A percentile compares a stretch with the other conserved stretches of the same genome.
Conservation (phyloP, 2,888 invertebrate genomes). For the Sthenelais limicola region DNA sequence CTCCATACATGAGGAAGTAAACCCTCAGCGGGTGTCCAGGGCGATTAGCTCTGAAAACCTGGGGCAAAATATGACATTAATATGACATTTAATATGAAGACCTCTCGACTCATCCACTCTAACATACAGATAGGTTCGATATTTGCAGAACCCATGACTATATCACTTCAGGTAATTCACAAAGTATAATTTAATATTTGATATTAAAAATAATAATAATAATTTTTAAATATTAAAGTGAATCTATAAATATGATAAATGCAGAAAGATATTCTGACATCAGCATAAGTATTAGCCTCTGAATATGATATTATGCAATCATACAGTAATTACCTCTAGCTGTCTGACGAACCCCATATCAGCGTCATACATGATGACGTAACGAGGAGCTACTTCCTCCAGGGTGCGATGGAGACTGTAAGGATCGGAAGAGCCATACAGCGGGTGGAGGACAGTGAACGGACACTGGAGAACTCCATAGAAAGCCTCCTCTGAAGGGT, state of each 20-base stretch:
- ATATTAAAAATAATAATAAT: too few species aligned
- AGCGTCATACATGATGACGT: slow-evolving; percentile 90
- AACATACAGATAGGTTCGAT: too few species aligned
- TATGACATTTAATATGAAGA: too few species aligned
- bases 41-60: slow-evolving; percentile 78
- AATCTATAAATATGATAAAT: too few species aligned
- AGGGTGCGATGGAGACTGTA: slow-evolving; percentile 83
- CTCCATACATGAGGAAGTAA: slow-evolving; percentile 91
- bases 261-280: too few species aligned
- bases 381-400: slow-evolving; percentile 80
- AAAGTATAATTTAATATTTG: too few species aligned
- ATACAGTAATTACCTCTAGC: slow-evolving; percentile 79
- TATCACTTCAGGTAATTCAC: too few species aligned
- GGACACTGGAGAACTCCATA: slow-evolving; percentile 62
- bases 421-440: slow-evolving; percentile 66
- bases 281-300: too few species aligned
- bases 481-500: neutral
- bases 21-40: slow-evolving; percentile 75
- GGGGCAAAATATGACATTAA: slow-evolving; percentile 39
- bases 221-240: too few species aligned
- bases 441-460: slow-evolving; percentile 69
- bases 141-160: too few species aligned
- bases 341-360: slow-evolving; percentile 91
- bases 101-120: too few species aligned
- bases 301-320: neutral